Base-by-base conservation (phyloP, 2,797 vertebrate species). In the Valencia hispanica region DNA sequence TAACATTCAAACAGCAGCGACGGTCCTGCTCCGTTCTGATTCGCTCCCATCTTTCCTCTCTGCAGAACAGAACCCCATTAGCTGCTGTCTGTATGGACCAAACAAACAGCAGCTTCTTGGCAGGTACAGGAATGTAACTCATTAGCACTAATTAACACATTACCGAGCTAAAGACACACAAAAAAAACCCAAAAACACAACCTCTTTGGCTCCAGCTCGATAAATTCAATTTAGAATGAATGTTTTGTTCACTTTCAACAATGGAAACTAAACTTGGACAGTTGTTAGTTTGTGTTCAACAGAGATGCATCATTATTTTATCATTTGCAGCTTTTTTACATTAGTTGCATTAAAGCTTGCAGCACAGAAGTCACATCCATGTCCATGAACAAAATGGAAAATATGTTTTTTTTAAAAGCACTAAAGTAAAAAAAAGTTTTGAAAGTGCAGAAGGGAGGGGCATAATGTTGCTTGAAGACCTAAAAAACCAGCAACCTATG, bases 61-160 rank as follows among this genome's bases (percentile, higher is more conserved):
- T 69, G 70, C 51, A 32, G 12, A 73, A 17, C 43, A 74, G 47
- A 75, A 68, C 0, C 11, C 18, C 20, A 7, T 57, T 47, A 34
- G 18, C 70, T 25, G 43, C 41, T 14, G 39, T 18, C 65, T n/a
- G 45, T 10, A 25, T 30, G 71, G 63, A 72, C 32, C 34, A 30
- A 68, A 63, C 30, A 55, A 45, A 36, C 72, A 48, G 32, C 48
- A 53, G 39, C 47, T 39, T n/a, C 53, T 59, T 11, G 41, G 34
- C 30, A 50, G 68, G 27, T 68, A 18, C 41, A 66, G 32, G 10
- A n/a, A 57, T 59, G 10, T 7, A n/a, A 70, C 53, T 63, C 55
- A 43, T 79, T 51, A 70, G 32, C 47, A 43, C 77, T 34, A 53
- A 63, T 70, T 74, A 63, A 30, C 12, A 57, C 17, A n/a, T 55